Conservation (phyloP, 2,888 invertebrate genomes). For the Ectropis crepuscularia region DNA sequence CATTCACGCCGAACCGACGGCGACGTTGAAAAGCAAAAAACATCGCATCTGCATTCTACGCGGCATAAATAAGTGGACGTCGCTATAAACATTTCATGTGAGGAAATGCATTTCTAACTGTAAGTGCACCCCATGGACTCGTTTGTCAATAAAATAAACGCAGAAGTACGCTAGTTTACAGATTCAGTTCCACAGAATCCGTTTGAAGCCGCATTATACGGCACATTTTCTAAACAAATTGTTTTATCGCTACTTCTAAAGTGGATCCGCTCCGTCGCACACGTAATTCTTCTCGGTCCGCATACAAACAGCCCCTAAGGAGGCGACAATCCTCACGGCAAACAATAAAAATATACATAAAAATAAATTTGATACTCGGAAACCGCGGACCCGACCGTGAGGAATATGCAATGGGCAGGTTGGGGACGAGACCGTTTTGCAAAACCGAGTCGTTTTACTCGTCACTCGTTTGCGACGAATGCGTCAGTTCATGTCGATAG, state of each 20-base stretch:
- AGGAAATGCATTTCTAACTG: slow-evolving; percentile 59
- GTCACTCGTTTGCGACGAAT: slow-evolving; percentile 44
- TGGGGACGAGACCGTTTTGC: slow-evolving; percentile 46
- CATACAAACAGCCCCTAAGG: slow-evolving; percentile 81
- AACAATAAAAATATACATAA: slow-evolving; percentile 82
- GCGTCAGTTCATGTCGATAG: slow-evolving; percentile 53
- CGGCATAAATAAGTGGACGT: slow-evolving; percentile 46
- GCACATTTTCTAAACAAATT: slow-evolving; percentile 77
- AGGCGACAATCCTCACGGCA: slow-evolving; percentile 80
- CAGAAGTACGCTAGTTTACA: slow-evolving; percentile 56
- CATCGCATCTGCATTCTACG: slow-evolving; percentile 43
- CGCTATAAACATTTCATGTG: slow-evolving; percentile 54
- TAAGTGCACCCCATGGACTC: slow-evolving; percentile 58
- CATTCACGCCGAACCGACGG: slow-evolving; percentile 53
- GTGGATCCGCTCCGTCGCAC: slow-evolving; percentile 70
- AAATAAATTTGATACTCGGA: slow-evolving; percentile 79
- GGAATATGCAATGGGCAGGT: slow-evolving; percentile 65
- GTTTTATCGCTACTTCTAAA: slow-evolving; percentile 77
- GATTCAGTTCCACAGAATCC: slow-evolving; percentile 60
- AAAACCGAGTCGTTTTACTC: slow-evolving; percentile 39
- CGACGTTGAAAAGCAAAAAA: slow-evolving; percentile 46
- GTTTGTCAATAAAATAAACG: slow-evolving; percentile 64
- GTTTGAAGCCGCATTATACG: slow-evolving; percentile 64
- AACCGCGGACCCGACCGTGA: slow-evolving; percentile 64
- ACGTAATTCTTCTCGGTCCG: slow-evolving; percentile 79